Conservation (phyloP, 2,888 invertebrate genomes). For the Drosophila subquinaria region DNA sequence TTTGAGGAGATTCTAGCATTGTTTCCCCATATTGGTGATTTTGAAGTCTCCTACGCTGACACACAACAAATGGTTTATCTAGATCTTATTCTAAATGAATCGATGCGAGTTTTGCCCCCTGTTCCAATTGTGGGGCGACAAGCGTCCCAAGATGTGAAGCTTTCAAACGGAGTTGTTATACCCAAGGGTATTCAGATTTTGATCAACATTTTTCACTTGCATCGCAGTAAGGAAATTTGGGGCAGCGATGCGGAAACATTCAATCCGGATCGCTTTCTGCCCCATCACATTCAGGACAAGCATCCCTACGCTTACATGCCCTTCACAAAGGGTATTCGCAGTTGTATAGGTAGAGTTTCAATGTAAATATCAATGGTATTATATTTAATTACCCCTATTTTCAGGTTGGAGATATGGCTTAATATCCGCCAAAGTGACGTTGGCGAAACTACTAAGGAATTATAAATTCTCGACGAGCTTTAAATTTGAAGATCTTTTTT, state of each 20-base stretch:
- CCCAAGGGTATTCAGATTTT: conserved; percentile 67
- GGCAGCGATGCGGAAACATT: conserved; percentile 83
- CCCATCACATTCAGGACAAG: conserved; percentile 75
- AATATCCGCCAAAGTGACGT: conserved; percentile 78
- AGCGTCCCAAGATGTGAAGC: conserved; percentile 65
- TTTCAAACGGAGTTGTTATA: conserved; percentile 75
- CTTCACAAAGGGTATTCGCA: conserved; percentile 84
- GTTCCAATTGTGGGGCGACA: conserved; percentile 82
- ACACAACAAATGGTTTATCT: conserved; percentile 81
- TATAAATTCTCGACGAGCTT: conserved; percentile 80
- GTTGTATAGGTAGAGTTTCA: conserved; percentile 79
- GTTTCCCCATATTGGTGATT: conserved; percentile 68
- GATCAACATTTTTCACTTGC: conserved; percentile 83
- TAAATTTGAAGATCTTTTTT: conserved; percentile 79
- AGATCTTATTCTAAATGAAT: conserved; percentile 83
- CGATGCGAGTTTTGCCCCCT: conserved; percentile 82
- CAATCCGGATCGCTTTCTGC: conserved; percentile 84
- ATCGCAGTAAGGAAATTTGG: conserved; percentile 83
- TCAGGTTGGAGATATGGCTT: conserved; percentile 83
- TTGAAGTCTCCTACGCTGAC: conserved; percentile 76
- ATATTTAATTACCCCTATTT: not conserved
- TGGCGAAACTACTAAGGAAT: conserved; percentile 80
- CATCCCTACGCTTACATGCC: conserved; percentile 84
- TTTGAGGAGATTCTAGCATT: conserved; percentile 79
- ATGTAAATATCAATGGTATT: not conserved